Conservation (phyloP, 2,888 invertebrate genomes). For the Leucoma salicis region DNA sequence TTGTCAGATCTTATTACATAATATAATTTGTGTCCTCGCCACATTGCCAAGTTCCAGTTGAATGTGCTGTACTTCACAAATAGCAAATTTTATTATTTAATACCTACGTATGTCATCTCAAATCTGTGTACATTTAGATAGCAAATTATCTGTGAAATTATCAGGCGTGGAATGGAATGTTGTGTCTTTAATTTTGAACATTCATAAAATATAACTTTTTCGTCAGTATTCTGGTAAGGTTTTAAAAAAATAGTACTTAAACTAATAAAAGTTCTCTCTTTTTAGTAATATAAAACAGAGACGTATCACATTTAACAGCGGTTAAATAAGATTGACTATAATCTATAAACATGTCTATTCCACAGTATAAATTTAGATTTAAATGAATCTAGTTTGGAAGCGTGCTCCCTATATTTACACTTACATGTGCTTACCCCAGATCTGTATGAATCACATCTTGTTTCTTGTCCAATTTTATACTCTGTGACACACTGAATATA, state of each 20-base stretch:
- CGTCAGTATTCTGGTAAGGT: too few species aligned
- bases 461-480: neutral
- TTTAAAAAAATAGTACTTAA: neutral
- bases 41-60: conserved; percentile 58
- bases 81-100: conserved; percentile 45
- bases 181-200: neutral
- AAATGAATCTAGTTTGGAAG: neutral
- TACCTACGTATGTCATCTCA: conserved; percentile 41
- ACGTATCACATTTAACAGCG: neutral
- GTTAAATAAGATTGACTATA: neutral
- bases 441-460: conserved; percentile 2
- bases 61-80: conserved; percentile 45
- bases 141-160: conserved; percentile 20
- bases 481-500: neutral
- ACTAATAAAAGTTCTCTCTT: neutral
- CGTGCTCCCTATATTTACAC: neutral
- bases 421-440: neutral
- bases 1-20: conserved; percentile 30
- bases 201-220: neutral
- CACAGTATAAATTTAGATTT: neutral
- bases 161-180: conserved; percentile 15
- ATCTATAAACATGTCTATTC: neutral
- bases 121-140: conserved; percentile 32
- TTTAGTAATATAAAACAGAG: neutral
- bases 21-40: conserved; percentile 53